Conservation (phyloP, 2,888 invertebrate genomes). For the Diloba caeruleocephala region DNA sequence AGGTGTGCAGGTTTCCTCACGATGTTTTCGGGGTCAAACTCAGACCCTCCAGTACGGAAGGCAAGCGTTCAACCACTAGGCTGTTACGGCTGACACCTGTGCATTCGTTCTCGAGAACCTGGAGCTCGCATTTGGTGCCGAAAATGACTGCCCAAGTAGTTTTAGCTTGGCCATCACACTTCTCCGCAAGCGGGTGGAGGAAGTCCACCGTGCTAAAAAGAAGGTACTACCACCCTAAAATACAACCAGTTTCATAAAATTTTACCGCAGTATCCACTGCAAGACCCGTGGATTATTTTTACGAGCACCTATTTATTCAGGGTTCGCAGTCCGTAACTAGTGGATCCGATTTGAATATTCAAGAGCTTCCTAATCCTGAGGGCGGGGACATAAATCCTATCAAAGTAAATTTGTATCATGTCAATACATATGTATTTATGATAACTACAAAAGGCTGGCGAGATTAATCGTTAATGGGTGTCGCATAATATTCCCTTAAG, state of each 20-base stretch:
- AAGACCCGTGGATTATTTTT: slow-evolving; percentile 30
- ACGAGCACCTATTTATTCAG: slow-evolving; percentile 43
- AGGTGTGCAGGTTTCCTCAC: too few relatives aligned
- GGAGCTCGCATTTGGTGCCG: too few relatives aligned
- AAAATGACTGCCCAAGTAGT: too few relatives aligned
- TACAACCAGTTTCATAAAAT: not conserved
- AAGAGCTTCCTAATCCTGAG: slow-evolving; percentile 41
- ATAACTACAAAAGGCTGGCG: slow-evolving; percentile 38
- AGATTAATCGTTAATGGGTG: slow-evolving; percentile 30
- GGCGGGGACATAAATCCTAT: slow-evolving; percentile 37
- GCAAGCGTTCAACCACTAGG: too few relatives aligned
- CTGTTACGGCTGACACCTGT: too few relatives aligned
- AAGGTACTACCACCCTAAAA: not conserved
- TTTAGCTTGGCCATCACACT: too few relatives aligned
- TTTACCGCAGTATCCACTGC: not conserved
- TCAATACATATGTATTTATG: slow-evolving; percentile 54
- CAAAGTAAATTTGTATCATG: slow-evolving; percentile 44
- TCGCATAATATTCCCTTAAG: slow-evolving; percentile 27
- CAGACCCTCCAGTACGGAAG: too few relatives aligned
- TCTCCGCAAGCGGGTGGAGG: too few relatives aligned
- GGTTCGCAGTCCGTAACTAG: slow-evolving; percentile 28
- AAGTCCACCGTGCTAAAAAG: too few relatives aligned
- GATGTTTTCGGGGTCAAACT: too few relatives aligned
- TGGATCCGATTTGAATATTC: slow-evolving; percentile 49
- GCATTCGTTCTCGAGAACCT: too few relatives aligned